phyloP scores from a whole-genome alignment of 1,140 invertebrate species.

The Polypedilum vanderplanki region DNA sequence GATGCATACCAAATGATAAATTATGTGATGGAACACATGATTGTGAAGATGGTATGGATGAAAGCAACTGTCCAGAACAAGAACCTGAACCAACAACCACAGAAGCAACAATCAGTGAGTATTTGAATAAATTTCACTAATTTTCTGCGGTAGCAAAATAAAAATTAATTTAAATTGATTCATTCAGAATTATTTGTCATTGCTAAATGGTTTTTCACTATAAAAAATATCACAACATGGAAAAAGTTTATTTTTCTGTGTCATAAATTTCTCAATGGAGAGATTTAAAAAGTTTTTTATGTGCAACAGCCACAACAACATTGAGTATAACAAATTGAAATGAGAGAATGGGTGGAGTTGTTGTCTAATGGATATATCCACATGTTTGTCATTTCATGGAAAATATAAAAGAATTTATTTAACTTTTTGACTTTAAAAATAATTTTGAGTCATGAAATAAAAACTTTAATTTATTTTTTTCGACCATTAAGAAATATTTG shows the following conservation, averaged over 20 bases:
- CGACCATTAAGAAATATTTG: too few species aligned
- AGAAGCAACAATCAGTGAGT: not conserved
- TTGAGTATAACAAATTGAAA: too few species aligned
- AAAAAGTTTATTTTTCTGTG: not conserved
- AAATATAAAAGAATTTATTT: too few species aligned
- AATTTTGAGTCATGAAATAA: too few species aligned
- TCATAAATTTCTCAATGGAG: slow-evolving; percentile 13
- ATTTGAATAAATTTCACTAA: not conserved
- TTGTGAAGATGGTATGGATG: slow-evolving; percentile 53
- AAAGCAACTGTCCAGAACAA: slow-evolving; percentile 46
- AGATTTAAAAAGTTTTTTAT: not conserved
- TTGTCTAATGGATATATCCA: too few species aligned
- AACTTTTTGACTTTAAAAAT: too few species aligned
- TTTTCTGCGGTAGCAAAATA: not conserved
- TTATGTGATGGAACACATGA: slow-evolving; percentile 47
- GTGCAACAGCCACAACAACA: not conserved
- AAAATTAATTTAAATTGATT: not conserved
- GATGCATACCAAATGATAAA: slow-evolving; percentile 46
- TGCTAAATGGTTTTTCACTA: not conserved
- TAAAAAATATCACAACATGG: not conserved
- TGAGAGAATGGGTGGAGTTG: too few species aligned
- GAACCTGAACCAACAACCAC: not conserved
- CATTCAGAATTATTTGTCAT: not conserved
- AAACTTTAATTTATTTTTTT: too few species aligned
- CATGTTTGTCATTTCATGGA: too few species aligned